Base-by-base conservation (phyloP, 2,888 invertebrate genomes). In the Eupithecia centaureata region DNA sequence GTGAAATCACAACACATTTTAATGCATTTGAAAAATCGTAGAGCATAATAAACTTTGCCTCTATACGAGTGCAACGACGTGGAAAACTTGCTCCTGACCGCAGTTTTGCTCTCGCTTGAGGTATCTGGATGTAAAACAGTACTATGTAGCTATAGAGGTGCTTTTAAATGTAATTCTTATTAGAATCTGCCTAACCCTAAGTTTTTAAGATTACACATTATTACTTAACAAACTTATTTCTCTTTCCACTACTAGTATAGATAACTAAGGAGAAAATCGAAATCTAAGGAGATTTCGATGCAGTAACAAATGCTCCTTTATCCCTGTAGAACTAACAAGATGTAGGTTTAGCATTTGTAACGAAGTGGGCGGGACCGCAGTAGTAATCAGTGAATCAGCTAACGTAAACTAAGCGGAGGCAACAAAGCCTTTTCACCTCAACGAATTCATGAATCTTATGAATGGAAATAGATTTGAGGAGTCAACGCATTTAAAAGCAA, bases 401-500 rank as follows among this genome's bases (percentile, higher is more conserved):
- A 30, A 47, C 54, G 42, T 57, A 51, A 66, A 66, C 56, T 32
- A 57, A 54, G 52, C 33, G 35, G 22, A 33, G 33, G 35, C 30
- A 56, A 38, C 61, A 54, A 62, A 32, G n/a, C 25, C 54, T 25
- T 61, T 61, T 65, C 52, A 52, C 64, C 51, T 52, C 51, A 42
- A 47, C 47, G 65, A 54, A 62, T 54, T 33, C 22, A 59, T 65
- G 61, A 25, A 59, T 65, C 57, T 30, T 65, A 32, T 33, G 33
- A 66, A 65, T 69, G 47, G 51, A 61, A 63, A 66, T 66, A 66
- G 63, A 69, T 66, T 60, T 52, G 63, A 68, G 54, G 59, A 61
- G 61, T 51, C 56, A 62, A 47, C 33, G 60, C 25, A 27, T 65
- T 65, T 32, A 60, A 63, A 60, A 57, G 5, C 38, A 65, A 63